Percentiles rank a stretch among this genome's conserved stretches.
These are phyloP conservation scores for Lathamus discolor DNA, from an alignment of 2,113 vertebrate genomes.

Conservation along the genomic window DNA sequence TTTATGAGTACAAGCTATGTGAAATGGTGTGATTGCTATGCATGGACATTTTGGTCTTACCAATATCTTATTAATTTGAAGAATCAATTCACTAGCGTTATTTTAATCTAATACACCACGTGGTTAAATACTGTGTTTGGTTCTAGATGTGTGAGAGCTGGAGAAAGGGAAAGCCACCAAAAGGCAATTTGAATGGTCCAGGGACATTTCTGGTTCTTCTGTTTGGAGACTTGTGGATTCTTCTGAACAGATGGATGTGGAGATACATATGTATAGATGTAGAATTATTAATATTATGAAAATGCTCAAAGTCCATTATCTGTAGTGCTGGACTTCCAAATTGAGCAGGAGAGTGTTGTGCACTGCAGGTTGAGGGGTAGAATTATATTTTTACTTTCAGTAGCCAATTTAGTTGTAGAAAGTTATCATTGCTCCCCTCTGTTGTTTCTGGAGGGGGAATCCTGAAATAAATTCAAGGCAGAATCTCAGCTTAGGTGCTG, in stretches of 20 bases:
- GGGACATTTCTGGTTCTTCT: neutral
- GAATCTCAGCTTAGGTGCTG: neutral
- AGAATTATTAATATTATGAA: neutral
- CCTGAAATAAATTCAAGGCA: neutral
- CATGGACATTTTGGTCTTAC: neutral
- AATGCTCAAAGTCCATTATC: neutral
- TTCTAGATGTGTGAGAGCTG: neutral
- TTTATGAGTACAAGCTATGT: neutral
- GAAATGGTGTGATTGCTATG: neutral
- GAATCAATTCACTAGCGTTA: neutral
- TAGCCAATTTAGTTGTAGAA: neutral
- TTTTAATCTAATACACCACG: neutral
- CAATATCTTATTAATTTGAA: neutral
- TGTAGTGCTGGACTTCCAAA: neutral
- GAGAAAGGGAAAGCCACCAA: neutral
- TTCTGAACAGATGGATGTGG: neutral
- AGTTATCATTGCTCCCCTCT: neutral
- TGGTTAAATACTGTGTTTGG: neutral
- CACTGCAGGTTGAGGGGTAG: neutral
- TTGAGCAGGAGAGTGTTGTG: neutral
- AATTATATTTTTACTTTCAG: neutral
- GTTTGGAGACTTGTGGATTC: neutral
- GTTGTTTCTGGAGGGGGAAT: neutral
- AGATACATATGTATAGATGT: neutral
- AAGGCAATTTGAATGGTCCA: neutral